Base-by-base conservation (phyloP, 2,797 vertebrate species). In the Triplophysa bombifrons region DNA sequence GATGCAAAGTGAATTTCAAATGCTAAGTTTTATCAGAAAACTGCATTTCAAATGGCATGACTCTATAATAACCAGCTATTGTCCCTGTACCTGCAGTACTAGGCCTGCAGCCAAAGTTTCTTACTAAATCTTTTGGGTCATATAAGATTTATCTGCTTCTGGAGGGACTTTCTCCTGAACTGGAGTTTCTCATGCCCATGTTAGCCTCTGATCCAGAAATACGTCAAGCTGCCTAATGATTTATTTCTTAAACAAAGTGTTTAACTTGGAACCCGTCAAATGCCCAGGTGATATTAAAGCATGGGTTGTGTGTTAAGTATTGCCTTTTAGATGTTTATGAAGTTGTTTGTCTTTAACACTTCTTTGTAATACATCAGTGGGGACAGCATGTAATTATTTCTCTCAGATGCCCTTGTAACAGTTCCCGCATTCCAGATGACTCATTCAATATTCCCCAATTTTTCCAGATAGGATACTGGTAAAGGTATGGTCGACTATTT, bases 361-460 rank as follows among this genome's bases (percentile, higher is more conserved):
- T 60, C 8, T 77, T 34, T 69, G 55, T 60, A 69, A 25, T 76
- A 1, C 50, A 30, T 77, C 61, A 66, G 27, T 30, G 20, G 56
- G 30, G 34, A 61, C 50, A 51, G 48, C 46, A 10, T 66, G 68
- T 68, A 50, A 50, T 19, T 20, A 8, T 77, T 27, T 11, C 48
- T 38, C 53, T 74, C 50, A 27, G 70, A 60, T 53, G 76, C 22
- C 65, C 71, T 71, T 74, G 70, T 67, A 70, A 41, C 41, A 80
- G 22, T 20, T 22, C 13, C 56, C n/a, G 27, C 19, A 19, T 72
- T 74, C 65, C 65, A 70, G 64, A 73, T 79, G 58, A 73, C 75
- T 73, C 44, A 73, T 72, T 58, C 41, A 71, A 50, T 27, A 50
- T 78, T 72, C n/a, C 41, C 76, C 53, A 75, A 34, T 71, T 71